Percentiles rank a stretch among this genome's conserved stretches.
These are phyloP conservation scores for Brachylomia viminalis DNA, from an alignment of 2,888 invertebrate genomes.

Conservation along the genomic window DNA sequence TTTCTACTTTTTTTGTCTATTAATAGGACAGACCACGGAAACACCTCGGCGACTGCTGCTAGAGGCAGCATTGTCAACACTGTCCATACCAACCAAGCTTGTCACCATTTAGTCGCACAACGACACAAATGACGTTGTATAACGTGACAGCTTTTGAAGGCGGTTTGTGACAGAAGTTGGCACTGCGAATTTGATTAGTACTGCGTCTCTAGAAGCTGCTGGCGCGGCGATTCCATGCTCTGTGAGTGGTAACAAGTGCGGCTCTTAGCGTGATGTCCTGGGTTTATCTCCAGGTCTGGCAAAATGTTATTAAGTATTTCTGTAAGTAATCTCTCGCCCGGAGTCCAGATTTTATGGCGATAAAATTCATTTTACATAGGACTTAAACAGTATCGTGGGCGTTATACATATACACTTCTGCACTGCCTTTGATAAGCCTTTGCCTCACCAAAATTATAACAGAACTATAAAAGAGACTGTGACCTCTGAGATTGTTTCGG, in stretches of 20 bases:
- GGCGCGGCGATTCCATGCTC: no score
- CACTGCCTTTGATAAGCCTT: neutral
- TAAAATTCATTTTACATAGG: neutral
- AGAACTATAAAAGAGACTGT: neutral
- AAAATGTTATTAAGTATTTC: no score
- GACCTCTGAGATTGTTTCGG: neutral
- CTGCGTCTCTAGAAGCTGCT: no score
- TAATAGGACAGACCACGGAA: neutral
- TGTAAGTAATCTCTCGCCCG: neutral
- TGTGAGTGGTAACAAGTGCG: no score
- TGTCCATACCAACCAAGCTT: neutral
- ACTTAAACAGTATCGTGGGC: neutral
- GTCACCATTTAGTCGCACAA: no score
- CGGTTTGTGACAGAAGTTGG: no score
- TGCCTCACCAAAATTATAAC: neutral
- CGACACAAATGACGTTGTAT: no score
- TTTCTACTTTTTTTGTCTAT: no score
- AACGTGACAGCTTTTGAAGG: no score
- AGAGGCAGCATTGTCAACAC: neutral
- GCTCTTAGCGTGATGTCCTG: no score
- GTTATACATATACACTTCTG: neutral
- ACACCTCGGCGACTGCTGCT: neutral
- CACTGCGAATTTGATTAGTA: no score
- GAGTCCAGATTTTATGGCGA: neutral
- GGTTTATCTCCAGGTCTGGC: no score